Conservation (phyloP, 2,797 vertebrate species). For the Apodemus agrarius region DNA sequence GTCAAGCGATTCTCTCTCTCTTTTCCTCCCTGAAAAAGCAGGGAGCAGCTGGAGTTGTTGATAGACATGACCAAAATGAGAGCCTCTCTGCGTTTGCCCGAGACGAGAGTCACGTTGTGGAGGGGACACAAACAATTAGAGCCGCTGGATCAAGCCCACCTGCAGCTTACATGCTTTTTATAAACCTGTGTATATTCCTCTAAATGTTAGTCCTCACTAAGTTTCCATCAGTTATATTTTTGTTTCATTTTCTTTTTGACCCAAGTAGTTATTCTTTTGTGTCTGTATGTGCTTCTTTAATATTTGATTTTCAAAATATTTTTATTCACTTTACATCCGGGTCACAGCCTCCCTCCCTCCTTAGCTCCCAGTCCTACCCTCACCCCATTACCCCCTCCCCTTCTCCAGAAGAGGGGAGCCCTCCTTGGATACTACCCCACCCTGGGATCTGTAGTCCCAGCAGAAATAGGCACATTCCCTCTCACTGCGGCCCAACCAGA, state of each 20-base stretch:
- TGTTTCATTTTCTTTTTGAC: background rate
- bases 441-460: background rate
- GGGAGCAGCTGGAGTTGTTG: background rate
- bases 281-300: background rate
- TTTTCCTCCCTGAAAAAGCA: background rate
- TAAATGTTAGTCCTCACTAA: background rate
- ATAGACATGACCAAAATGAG: background rate
- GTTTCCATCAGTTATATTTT: background rate
- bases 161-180: background rate
- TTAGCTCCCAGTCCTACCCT: too few species aligned
- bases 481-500: background rate
- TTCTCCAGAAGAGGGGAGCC: background rate
- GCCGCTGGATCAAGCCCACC: background rate
- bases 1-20: background rate
- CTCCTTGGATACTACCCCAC: background rate
- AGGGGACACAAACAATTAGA: background rate
- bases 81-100: background rate
- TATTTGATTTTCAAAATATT: background rate
- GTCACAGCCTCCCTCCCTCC: background rate
- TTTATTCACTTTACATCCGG: background rate
- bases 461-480: background rate
- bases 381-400: background rate
- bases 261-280: background rate
- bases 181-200: background rate
- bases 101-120: background rate